Evolutionary conservation across 2,797 vertebrate genomes (phyloP).

Genomic region (Sebastes oblongus): DNA sequence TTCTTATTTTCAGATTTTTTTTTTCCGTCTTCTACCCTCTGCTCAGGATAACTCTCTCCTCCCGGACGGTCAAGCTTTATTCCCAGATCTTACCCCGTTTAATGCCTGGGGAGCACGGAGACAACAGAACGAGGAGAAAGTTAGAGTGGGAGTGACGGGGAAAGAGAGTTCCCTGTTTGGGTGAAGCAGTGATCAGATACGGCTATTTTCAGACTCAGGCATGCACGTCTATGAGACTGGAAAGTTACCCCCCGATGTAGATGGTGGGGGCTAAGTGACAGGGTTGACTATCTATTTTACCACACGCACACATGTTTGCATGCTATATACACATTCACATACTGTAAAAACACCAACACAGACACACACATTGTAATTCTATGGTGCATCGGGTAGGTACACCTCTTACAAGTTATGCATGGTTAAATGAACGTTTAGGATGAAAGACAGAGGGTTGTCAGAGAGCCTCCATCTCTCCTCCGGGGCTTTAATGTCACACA

Average conservation of each 20-base stretch:
- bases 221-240: constrained; percentile 81
- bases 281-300: constrained; percentile 73
- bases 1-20: constrained; percentile 69
- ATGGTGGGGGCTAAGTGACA: constrained; percentile 76
- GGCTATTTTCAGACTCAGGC: constrained; percentile 89
- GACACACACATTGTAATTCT: background rate
- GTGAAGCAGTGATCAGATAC: constrained; percentile 82
- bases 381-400: constrained; percentile 10
- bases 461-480: constrained; percentile 22
- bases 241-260: constrained; percentile 76
- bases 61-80: constrained; percentile 69
- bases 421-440: constrained; percentile 1
- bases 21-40: constrained; percentile 16
- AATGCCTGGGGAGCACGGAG: constrained; percentile 67
- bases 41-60: constrained; percentile 38
- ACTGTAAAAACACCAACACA: background rate
- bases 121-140: constrained; percentile 73
- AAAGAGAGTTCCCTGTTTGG: constrained; percentile 78
- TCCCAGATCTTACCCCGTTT: constrained; percentile 66
- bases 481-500: constrained; percentile 44
- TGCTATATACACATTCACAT: constrained; percentile 7
- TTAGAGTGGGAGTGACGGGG: constrained; percentile 71
- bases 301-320: constrained; percentile 52
- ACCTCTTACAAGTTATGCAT: constrained; percentile 21
- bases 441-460: constrained; percentile 1